Base-by-base conservation (phyloP, 2,888 invertebrate species). In the Beris morrisii region DNA sequence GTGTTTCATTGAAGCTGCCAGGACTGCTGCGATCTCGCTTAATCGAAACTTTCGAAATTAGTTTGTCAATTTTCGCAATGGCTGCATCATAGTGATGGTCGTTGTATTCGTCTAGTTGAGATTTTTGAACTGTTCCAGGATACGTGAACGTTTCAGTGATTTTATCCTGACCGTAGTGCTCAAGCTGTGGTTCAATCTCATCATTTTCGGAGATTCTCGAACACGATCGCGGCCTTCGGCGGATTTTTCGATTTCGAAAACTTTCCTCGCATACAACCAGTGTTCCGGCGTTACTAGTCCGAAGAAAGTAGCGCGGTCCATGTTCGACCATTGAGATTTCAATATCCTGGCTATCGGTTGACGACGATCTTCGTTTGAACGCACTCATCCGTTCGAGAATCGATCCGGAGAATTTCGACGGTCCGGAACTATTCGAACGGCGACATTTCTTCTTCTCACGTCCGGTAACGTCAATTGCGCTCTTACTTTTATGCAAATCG, bases 211-310 rank as follows among this genome's bases (percentile, higher is more conserved):
- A 50, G 7, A 54, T 32, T n/a, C 64, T 7, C n/a, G 64, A 30
- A 46, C 64, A 64, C 7, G 64, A 53, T 12, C 72, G 71, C 6
- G 71, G 74, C 13, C 80, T 74, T 6, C 80, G 77, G 7, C 77
- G 72, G 50, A 75, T 71, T 56, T 75, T 73, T 15, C 78, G 77
- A 67, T 74, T 74, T 64, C 70, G 73, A 53, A 82, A 80, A 74
- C 78, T 82, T 64, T 84, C 84, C 66, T 84, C 82, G 63, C 81
- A 79, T 64, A 85, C 80, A 65, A 85, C 77, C 70, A 85, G 74
- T 44, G 84, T 84, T 32, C 85, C 85, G 12, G 84, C 84, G 68
- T 82, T 82, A 73, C 83, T 81, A 38, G 82, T 83, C 71, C 84
- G 77, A 59, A 83, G 77, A 69, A 77, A 82, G 71, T 84, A 84